These are phyloP conservation scores for Chlorospingus flavigularis DNA, from an alignment of 2,797 vertebrate species.

Conservation along the genomic window DNA sequence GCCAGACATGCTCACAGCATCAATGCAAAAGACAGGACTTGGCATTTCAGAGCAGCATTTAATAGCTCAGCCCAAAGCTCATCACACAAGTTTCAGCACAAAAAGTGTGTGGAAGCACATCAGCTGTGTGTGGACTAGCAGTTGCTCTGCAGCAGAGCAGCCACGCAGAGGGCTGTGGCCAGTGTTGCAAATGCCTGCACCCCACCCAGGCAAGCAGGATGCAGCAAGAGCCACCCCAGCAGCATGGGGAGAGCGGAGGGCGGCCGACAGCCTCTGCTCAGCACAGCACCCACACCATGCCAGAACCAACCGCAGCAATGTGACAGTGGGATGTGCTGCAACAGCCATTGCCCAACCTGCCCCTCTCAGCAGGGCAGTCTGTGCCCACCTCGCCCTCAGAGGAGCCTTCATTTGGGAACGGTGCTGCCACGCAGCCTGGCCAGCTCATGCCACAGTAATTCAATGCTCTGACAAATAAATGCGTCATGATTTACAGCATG, in stretches of 20 bases:
- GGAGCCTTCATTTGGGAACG: background rate
- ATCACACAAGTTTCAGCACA: background rate
- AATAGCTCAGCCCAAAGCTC: background rate
- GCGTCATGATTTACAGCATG: background rate
- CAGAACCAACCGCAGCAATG: accelerated
- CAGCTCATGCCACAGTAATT: background rate
- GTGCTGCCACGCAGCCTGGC: background rate
- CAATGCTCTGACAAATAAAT: background rate
- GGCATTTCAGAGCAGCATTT: background rate
- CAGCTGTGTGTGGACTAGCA: background rate
- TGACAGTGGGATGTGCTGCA: accelerated
- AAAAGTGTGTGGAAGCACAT: background rate
- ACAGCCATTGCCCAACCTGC: background rate
- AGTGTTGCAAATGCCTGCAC: background rate
- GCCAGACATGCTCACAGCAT: accelerated
- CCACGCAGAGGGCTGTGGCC: background rate
- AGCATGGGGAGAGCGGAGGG: background rate
- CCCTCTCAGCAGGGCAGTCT: background rate
- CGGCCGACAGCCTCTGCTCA: background rate
- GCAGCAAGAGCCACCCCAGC: background rate
- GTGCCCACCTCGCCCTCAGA: background rate
- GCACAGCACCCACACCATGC: background rate
- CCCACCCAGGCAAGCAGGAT: background rate
- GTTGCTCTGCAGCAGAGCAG: background rate
- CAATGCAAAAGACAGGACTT: background rate